A percentile compares a stretch with the other conserved stretches of the same genome.
Evolutionary conservation across 1,140 invertebrate species (phyloP).

Genomic region (Musca domestica): DNA sequence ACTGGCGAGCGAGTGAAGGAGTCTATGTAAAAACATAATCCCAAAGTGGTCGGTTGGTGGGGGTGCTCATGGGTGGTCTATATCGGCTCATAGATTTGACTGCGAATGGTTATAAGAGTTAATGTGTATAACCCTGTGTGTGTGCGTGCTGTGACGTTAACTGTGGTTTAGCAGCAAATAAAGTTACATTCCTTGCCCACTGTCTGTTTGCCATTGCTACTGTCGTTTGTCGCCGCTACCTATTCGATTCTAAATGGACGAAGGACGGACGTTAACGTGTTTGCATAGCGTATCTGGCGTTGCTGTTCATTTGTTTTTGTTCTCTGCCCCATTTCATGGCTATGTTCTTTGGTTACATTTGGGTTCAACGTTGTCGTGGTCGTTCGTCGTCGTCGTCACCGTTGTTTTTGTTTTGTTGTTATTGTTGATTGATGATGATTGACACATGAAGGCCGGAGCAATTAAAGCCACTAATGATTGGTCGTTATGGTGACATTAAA

Average conservation of each 20-base stretch:
- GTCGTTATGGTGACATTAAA: slow-evolving; percentile 22
- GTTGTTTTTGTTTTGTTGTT: slow-evolving; percentile 9
- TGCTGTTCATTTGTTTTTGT: slow-evolving; percentile 2
- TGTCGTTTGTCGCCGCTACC: no score
- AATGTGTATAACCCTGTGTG: background rate
- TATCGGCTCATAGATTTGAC: no score
- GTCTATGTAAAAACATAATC: no score
- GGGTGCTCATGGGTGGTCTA: no score
- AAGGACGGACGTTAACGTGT: no score
- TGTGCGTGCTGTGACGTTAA: background rate
- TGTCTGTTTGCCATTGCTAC: background rate
- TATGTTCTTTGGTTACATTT: background rate
- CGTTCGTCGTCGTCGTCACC: background rate
- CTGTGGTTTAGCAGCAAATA: slow-evolving; percentile 16
- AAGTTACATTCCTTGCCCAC: background rate
- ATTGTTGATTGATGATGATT: slow-evolving; percentile 17
- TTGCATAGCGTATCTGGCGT: background rate
- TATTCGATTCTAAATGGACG: no score
- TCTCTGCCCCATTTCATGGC: background rate
- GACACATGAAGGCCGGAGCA: slow-evolving; percentile 20
- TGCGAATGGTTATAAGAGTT: no score
- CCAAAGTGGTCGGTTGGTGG: no score
- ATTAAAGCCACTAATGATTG: slow-evolving; percentile 22
- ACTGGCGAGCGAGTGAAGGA: no score
- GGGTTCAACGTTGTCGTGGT: background rate